phyloP scores from a whole-genome alignment of 2,888 invertebrate species.

The Melolontha melolontha region DNA sequence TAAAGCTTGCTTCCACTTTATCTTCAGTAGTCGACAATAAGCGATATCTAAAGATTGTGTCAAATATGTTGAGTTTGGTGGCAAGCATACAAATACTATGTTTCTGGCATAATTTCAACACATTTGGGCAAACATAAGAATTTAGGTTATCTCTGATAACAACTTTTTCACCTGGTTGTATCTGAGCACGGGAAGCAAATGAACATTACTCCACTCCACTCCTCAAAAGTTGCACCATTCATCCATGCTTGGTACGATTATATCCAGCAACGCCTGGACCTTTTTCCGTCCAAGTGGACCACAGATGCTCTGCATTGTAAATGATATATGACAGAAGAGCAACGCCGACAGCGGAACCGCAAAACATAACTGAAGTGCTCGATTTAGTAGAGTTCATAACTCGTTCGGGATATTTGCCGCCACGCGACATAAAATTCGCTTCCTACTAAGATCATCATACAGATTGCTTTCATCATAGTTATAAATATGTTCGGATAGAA shows the following conservation, averaged over 20 bases:
- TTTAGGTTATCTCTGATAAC: no score
- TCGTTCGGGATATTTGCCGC: constrained; percentile 39
- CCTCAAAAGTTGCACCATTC: constrained; percentile 36
- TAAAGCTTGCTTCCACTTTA: no score
- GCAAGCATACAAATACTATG: constrained; percentile 51
- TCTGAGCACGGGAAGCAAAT: background rate
- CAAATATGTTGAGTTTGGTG: constrained; percentile 51
- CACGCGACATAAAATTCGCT: constrained; percentile 16
- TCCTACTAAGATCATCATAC: constrained; percentile 22
- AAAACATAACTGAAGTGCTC: constrained; percentile 1
- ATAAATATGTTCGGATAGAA: constrained; percentile 1
- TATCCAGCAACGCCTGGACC: constrained; percentile 3
- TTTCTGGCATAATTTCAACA: constrained; percentile 53
- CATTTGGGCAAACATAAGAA: constrained; percentile 49
- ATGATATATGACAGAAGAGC: constrained; percentile 29
- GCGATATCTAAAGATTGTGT: no score
- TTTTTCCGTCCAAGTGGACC: constrained; percentile 42
- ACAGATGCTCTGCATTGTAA: constrained; percentile 28
- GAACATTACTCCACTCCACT: background rate
- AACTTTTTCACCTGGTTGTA: constrained; percentile 40
- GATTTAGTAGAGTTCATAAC: constrained; percentile 35
- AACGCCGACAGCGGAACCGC: constrained; percentile 38
- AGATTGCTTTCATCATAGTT: constrained; percentile 35
- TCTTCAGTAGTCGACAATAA: no score
- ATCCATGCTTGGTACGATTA: constrained; percentile 24